Conservation (phyloP, 1,140 invertebrate genomes). For the Akabosia matsudoensis region DNA sequence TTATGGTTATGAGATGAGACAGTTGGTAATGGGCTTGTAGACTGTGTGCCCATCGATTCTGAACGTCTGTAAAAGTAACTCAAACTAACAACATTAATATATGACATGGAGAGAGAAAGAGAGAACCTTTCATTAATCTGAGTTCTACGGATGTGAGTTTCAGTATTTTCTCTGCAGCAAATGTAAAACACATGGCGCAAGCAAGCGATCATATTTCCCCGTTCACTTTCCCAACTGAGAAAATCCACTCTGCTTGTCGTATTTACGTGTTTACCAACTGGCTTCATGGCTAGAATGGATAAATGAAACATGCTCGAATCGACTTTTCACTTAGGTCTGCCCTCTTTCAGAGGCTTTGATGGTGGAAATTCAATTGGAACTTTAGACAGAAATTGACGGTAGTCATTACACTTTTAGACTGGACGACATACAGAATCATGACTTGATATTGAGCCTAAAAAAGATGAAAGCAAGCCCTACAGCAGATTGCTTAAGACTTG, state of each 20-base stretch:
- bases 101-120: neutral
- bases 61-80: neutral
- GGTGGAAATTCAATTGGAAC: too few species aligned
- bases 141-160: neutral
- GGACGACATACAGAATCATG: too few species aligned
- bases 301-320: conserved; percentile 7
- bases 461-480: too few species aligned
- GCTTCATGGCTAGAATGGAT: neutral
- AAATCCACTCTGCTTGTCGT: neutral
- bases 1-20: conserved; percentile 20
- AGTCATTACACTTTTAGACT: too few species aligned
- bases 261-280: neutral
- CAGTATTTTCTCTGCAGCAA: neutral
- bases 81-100: neutral
- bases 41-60: too few species aligned
- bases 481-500: too few species aligned
- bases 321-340: neutral
- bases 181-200: neutral
- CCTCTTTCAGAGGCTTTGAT: too few species aligned
- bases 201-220: neutral
- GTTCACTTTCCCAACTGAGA: neutral
- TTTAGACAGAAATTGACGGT: too few species aligned
- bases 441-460: too few species aligned
- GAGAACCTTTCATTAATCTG: neutral
- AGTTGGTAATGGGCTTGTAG: neutral